A percentile compares a stretch with the other conserved stretches of the same genome.
These are phyloP conservation scores for Tyria jacobaeae DNA, from an alignment of 2,888 invertebrate species.

Conservation along the genomic window DNA sequence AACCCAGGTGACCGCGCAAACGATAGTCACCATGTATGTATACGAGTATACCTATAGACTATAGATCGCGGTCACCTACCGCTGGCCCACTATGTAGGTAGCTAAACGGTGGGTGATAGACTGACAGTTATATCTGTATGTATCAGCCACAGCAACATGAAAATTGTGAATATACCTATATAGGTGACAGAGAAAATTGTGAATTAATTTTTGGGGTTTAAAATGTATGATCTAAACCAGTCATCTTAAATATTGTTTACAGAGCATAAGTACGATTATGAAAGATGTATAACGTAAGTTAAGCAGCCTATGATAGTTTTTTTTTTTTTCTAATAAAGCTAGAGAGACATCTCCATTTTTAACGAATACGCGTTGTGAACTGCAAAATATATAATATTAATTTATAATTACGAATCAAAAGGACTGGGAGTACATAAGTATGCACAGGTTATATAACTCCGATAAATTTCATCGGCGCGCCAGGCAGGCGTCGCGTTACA, in stretches of 20 bases:
- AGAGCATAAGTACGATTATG: too few species aligned
- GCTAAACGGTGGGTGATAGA: conserved; percentile 14
- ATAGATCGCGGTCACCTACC: conserved; percentile 35
- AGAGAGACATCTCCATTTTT: too few species aligned
- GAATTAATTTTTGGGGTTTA: too few species aligned
- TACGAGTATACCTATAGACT: conserved; percentile 22
- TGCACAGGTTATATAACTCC: conserved; percentile 43
- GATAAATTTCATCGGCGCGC: conserved; percentile 54
- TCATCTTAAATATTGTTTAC: too few species aligned
- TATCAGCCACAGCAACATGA: background rate
- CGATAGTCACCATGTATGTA: conserved; percentile 19
- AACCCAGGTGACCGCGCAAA: conserved; percentile 48
- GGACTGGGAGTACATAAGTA: conserved; percentile 37
- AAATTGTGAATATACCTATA: too few species aligned
- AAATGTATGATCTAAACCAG: too few species aligned
- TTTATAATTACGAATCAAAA: conserved; percentile 41
- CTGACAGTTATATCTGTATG: background rate
- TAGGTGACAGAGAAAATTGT: too few species aligned
- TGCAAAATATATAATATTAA: too few species aligned
- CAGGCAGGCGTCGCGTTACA: conserved; percentile 57
- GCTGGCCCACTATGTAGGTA: conserved; percentile 28
- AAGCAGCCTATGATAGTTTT: too few species aligned
- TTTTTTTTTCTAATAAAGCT: too few species aligned
- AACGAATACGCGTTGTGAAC: too few species aligned
- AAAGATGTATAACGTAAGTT: too few species aligned